Conservation (phyloP, 2,113 vertebrate species). For the Cygnus atratus region DNA sequence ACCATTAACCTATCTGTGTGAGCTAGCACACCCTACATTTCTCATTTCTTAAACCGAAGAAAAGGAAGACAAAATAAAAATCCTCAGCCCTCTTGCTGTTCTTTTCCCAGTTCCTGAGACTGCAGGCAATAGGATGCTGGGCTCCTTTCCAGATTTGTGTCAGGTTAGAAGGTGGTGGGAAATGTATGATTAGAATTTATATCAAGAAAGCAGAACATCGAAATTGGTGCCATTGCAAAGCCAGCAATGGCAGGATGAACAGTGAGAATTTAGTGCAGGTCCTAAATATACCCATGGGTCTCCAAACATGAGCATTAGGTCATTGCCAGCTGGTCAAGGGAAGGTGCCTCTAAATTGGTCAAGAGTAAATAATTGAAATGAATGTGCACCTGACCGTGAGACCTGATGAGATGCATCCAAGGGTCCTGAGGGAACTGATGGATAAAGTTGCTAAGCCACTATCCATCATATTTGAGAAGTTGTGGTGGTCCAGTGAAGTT, state of each 20-base stretch:
- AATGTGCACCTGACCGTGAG: background rate
- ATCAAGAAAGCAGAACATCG: background rate
- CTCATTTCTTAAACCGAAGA: conserved; percentile 2
- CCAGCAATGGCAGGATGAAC: background rate
- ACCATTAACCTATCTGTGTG: conserved; percentile 34
- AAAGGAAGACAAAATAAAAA: background rate
- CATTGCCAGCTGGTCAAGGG: background rate
- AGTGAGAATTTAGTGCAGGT: background rate
- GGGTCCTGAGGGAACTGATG: too few relatives aligned
- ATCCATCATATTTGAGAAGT: too few relatives aligned
- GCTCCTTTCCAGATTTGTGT: background rate
- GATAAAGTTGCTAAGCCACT: too few relatives aligned
- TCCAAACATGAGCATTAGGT: background rate
- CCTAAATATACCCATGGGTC: background rate
- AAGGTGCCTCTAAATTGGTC: background rate
- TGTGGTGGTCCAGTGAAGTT: too few relatives aligned
- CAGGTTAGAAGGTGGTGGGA: background rate
- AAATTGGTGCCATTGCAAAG: background rate
- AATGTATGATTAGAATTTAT: conserved; percentile 4
- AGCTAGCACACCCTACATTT: background rate
- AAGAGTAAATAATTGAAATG: background rate
- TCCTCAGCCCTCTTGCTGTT: background rate
- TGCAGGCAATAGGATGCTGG: background rate
- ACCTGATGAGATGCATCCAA: background rate
- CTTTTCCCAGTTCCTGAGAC: background rate